Evolutionary conservation across 2,113 vertebrate species (phyloP).

Genomic region (Channa argus): DNA sequence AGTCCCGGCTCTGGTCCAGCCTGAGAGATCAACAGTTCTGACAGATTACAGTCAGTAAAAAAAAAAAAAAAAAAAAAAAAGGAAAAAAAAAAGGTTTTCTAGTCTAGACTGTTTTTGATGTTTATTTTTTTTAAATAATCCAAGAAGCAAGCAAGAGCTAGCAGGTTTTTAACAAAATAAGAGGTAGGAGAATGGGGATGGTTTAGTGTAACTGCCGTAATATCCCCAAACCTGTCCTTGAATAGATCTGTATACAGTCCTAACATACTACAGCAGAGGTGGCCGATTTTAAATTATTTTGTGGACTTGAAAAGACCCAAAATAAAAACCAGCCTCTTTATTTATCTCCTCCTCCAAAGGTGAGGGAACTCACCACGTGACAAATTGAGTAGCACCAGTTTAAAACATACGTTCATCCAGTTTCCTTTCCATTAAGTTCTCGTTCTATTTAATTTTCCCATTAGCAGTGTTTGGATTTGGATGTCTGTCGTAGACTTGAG

Average conservation of each 20-base stretch:
- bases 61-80: not conserved
- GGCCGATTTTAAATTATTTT: constrained; percentile 25
- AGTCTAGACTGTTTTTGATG: constrained; percentile 70
- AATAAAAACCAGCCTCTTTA: constrained; percentile 53
- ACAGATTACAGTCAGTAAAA: constrained; percentile 78
- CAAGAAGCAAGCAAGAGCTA: constrained; percentile 52
- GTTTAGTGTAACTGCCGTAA: constrained; percentile 51
- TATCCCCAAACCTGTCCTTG: constrained; percentile 2
- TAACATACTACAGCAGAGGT: constrained; percentile 29
- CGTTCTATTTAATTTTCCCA: constrained; percentile 39
- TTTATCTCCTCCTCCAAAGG: constrained; percentile 57
- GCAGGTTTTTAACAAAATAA: constrained; percentile 63
- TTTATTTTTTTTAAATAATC: constrained; percentile 74
- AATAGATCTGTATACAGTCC: constrained; percentile 16
- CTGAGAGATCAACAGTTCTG: constrained; percentile 79
- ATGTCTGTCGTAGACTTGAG: constrained; percentile 70
- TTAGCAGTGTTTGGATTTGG: constrained; percentile 67
- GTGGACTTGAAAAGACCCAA: constrained; percentile 65
- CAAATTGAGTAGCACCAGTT: constrained; percentile 74
- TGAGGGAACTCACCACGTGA: constrained; percentile 64
- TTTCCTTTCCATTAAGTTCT: constrained; percentile 12
- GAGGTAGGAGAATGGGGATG: constrained; percentile 2
- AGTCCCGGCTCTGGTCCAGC: constrained; percentile 57
- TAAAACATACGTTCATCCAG: constrained; percentile 56
- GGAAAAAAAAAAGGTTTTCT: constrained; percentile 54